Percentiles rank a stretch among this genome's conserved stretches.
Evolutionary conservation across 2,113 vertebrate species (phyloP).

Genomic region (Plecturocebus donacophilus): DNA sequence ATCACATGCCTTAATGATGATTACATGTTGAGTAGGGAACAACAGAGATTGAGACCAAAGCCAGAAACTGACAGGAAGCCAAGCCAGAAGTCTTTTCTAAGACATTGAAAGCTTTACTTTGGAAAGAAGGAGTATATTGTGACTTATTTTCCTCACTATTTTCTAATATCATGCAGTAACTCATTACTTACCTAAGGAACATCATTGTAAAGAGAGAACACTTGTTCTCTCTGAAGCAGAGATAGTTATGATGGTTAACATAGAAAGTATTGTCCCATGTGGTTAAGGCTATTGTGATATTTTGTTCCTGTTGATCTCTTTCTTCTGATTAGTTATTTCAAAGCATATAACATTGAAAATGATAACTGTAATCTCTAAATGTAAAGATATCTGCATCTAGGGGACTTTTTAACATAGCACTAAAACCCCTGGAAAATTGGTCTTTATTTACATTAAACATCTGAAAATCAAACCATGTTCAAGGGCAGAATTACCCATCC

Average conservation of each 20-base stretch:
- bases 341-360: conserved; percentile 40
- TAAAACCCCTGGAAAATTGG: conserved; percentile 30
- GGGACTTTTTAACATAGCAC: conserved; percentile 6
- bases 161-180: conserved; percentile 31
- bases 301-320: conserved; percentile 55
- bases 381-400: conserved; percentile 49
- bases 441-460: conserved; percentile 18
- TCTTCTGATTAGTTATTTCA: conserved; percentile 45
- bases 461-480: conserved; percentile 1
- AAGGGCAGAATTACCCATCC: conserved; percentile 13
- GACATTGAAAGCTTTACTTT: not conserved
- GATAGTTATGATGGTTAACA: conserved; percentile 40
- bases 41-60: conserved; percentile 30
- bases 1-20: conserved; percentile 23
- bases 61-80: conserved; percentile 35
- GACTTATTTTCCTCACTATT: conserved; percentile 33
- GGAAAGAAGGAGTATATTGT: not conserved
- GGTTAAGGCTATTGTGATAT: conserved; percentile 16
- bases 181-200: conserved; percentile 43
- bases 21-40: conserved; percentile 31
- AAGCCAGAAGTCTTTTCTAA: conserved; percentile 5
- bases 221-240: conserved; percentile 15
- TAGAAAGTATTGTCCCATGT: not conserved
- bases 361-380: conserved; percentile 27
- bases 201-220: conserved; percentile 34